Evolutionary conservation across 2,888 invertebrate genomes (phyloP).

Genomic region (Ennomos quercinarius): DNA sequence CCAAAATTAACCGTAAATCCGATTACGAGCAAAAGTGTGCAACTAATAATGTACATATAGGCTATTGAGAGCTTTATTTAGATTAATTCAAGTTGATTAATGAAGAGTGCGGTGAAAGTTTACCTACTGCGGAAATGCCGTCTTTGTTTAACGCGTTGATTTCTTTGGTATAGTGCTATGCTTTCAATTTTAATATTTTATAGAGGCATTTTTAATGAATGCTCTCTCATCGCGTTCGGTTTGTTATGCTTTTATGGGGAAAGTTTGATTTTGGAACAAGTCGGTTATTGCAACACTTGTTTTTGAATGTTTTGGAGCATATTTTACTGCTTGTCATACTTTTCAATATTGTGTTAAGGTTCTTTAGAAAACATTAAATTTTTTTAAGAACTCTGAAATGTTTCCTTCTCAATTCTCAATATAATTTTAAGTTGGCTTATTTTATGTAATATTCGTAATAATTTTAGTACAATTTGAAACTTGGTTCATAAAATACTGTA

Average conservation of each 20-base stretch:
- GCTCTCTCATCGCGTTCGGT: conserved; percentile 17
- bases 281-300: background rate
- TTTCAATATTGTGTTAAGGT: no score
- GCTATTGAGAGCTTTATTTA: conserved; percentile 57
- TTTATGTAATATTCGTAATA: no score
- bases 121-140: conserved; percentile 34
- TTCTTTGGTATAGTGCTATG: conserved; percentile 35
- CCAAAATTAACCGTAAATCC: conserved; percentile 36
- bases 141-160: conserved; percentile 55
- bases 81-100: conserved; percentile 75
- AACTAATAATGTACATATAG: conserved; percentile 39
- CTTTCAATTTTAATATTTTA: conserved; percentile 34
- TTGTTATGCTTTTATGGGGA: conserved; percentile 16
- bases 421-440: no score
- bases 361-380: no score
- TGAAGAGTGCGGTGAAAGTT: conserved; percentile 68
- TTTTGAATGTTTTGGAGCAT: no score
- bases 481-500: no score
- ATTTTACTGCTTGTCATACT: no score
- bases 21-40: conserved; percentile 37
- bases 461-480: no score
- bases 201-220: conserved; percentile 30
- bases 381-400: no score
- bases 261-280: conserved; percentile 16
- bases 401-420: no score